These are phyloP conservation scores for Penaeus vannamei DNA, from an alignment of 1,140 invertebrate genomes.

Conservation along the genomic window DNA sequence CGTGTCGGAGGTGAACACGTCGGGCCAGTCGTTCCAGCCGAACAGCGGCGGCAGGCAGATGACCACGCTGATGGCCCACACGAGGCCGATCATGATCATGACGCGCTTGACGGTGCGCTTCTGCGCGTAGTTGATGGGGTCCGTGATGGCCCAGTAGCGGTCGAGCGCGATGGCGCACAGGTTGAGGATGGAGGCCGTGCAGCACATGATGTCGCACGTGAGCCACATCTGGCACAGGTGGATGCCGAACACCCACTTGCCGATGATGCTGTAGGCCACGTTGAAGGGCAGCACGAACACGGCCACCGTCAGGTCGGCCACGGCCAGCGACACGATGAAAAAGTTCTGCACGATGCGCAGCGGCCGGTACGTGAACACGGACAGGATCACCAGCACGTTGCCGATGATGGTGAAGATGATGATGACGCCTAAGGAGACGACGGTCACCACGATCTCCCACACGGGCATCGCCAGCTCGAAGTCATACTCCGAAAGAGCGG, in stretches of 20 bases:
- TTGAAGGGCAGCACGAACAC: slow-evolving; percentile 96
- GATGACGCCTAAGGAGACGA: slow-evolving; percentile 82
- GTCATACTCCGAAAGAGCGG: neutral
- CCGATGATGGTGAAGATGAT: slow-evolving; percentile 92
- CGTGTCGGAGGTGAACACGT: slow-evolving; percentile 80
- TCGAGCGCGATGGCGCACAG: slow-evolving; percentile 97
- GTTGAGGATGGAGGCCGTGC: slow-evolving; percentile 97
- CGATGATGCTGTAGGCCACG: slow-evolving; percentile 91
- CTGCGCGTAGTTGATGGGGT: slow-evolving; percentile 97
- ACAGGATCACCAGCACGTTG: slow-evolving; percentile 95
- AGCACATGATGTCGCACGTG: slow-evolving; percentile 96
- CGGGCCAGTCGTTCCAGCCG: slow-evolving; percentile 98
- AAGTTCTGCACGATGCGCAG: slow-evolving; percentile 97
- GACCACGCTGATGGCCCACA: slow-evolving; percentile 84
- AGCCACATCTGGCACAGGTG: slow-evolving; percentile 96
- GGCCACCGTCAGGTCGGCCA: slow-evolving; percentile 95
- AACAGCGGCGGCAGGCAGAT: slow-evolving; percentile 96
- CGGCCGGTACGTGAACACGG: slow-evolving; percentile 95
- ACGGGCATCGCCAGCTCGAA: slow-evolving; percentile 46
- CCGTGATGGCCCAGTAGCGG: slow-evolving; percentile 96
- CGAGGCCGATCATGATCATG: slow-evolving; percentile 88
- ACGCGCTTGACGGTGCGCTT: slow-evolving; percentile 93
- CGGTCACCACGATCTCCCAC: slow-evolving; percentile 85
- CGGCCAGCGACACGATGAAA: slow-evolving; percentile 96
- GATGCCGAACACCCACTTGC: slow-evolving; percentile 91